Evolutionary conservation across 2,888 invertebrate genomes (phyloP), one percentile per base, ranked within the genome.

Genomic region (Drosophila paranaensis): DNA sequence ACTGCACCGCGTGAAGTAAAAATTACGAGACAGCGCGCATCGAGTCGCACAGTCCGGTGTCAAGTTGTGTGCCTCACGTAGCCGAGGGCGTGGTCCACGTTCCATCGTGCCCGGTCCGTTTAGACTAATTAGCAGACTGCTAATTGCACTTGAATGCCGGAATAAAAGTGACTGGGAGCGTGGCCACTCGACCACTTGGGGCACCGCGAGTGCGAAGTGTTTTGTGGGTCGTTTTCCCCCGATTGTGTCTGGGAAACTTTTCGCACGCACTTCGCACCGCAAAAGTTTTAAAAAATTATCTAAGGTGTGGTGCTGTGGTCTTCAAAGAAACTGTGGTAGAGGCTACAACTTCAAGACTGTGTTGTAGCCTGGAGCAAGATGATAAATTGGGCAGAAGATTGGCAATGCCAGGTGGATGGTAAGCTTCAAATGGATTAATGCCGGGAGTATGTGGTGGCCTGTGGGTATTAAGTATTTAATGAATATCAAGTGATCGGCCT

Each of bases 81-180:
- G 64, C 37, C 25, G 50, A 60, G 55, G 77, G 81, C 73, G 74
- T 68, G 66, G 62, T 53, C 76, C 39, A 27, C 58, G 71, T 27
- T 9, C 33, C 14, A 33, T 5, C 20, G 42, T 20, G 65, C 65
- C 45, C 63, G 54, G 60, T 73, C 72, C 84, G 81, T 58, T 83
- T 77, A 85, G 89, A 75, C 80, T 88, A 88, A 89, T 86, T 86
- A 89, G 88, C 72, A 77, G 77, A 63, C 85, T 74, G 77, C 69
- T 86, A 86, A 86, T 89, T 89, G 86, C 82, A 78, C 81, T 85
- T 88, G 74, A 86, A 89, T 82, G 76, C 39, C 60, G 43, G 68
- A 71, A 72, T 73, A 73, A 79, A 75, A 74, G 74, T 65, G 61
- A 75, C 53, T 66, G 40, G 42, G 16, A 14, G 42, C 40, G n/a